phyloP scores from a whole-genome alignment of 2,888 invertebrate species.

The Pachymerium ferrugineum region DNA sequence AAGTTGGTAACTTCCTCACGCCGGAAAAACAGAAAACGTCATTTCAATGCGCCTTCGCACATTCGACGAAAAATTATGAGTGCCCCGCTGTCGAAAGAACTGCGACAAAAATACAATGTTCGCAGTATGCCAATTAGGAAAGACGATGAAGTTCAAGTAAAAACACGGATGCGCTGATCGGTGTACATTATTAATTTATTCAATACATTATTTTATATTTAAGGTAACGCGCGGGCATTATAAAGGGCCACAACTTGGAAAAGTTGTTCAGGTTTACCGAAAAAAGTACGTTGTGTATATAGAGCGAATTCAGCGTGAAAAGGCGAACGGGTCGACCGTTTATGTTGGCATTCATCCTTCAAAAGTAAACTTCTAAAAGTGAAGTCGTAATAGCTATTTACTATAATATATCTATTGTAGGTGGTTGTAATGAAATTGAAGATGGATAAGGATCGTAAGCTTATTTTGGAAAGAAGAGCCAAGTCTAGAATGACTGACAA shows the following conservation, averaged over 20 bases:
- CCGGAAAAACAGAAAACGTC: conserved; percentile 96
- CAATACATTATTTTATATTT: not conserved
- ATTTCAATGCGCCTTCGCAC: conserved; percentile 98
- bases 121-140: conserved; percentile 97
- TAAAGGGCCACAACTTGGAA: conserved; percentile 98
- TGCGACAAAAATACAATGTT: conserved; percentile 95
- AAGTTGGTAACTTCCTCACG: conserved; percentile 88
- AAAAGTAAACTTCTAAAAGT: conserved; percentile 60
- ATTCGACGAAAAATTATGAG: conserved; percentile 94
- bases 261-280: conserved; percentile 96
- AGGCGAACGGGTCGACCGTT: conserved; percentile 96
- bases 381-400: not conserved
- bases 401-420: conserved; percentile 53
- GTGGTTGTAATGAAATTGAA: conserved; percentile 97
- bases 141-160: conserved; percentile 98
- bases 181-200: not conserved
- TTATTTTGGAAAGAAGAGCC: conserved; percentile 92
- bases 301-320: conserved; percentile 98
- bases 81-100: conserved; percentile 93
- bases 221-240: conserved; percentile 96
- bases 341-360: conserved; percentile 99
- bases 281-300: conserved; percentile 99
- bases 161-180: not conserved
- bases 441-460: conserved; percentile 97
- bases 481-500: conserved; percentile 92